Conservation (phyloP, 1,140 invertebrate genomes). For the Proales similis region DNA sequence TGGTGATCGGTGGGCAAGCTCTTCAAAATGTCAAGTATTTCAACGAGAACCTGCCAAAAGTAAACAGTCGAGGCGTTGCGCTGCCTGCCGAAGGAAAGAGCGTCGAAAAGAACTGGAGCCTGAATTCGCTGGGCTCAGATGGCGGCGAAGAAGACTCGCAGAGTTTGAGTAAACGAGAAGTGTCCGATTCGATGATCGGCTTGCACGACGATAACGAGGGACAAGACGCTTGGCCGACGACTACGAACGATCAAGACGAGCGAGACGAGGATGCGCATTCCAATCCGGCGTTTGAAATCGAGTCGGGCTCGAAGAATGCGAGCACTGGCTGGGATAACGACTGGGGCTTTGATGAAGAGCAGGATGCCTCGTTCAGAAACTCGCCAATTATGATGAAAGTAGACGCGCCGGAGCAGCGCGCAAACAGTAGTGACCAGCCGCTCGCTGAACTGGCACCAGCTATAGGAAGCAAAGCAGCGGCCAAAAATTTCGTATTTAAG, state of each 20-base stretch:
- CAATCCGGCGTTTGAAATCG: too few relatives aligned
- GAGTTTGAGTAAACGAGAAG: not conserved
- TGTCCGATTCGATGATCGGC: constrained; percentile 35
- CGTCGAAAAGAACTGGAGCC: not conserved
- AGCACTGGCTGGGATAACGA: too few relatives aligned
- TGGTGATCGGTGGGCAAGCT: constrained; percentile 1
- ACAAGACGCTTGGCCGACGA: not conserved
- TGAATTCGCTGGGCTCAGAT: constrained; percentile 12
- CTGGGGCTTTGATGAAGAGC: constrained; percentile 5
- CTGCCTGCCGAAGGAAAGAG: not conserved
- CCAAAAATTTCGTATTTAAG: not conserved
- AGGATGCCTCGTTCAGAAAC: not conserved
- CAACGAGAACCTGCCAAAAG: constrained; percentile 31
- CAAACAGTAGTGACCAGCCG: too few relatives aligned
- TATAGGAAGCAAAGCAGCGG: too few relatives aligned
- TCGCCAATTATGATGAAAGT: not conserved
- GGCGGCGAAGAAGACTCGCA: not conserved
- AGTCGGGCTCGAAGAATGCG: too few relatives aligned
- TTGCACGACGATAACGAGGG: constrained; percentile 25
- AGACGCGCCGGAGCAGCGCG: not conserved
- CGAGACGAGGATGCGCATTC: not conserved
- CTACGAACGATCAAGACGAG: not conserved
- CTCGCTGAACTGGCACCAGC: too few relatives aligned
- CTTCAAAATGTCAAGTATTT: constrained; percentile 6
- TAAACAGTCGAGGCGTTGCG: not conserved